Base-by-base conservation (phyloP, 2,113 vertebrate genomes). In the Zosterops pallidus region DNA sequence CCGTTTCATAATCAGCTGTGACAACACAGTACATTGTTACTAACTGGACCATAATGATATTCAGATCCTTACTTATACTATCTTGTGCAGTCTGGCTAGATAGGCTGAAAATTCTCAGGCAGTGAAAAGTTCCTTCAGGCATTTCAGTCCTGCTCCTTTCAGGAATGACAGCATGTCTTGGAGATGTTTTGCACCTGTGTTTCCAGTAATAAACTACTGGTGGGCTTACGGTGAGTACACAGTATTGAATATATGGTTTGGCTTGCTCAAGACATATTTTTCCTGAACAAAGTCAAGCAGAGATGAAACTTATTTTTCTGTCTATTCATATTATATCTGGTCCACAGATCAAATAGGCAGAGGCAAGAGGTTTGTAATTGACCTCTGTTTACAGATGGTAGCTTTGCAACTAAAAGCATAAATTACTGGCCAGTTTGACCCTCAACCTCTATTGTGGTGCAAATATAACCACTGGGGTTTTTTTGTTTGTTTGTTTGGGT, bases 171-270 rank as follows among this genome's bases (percentile, higher is more conserved):
- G 11, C 6, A 2, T 31, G 8, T 47, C 21, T 11, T 35, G 29
- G 33, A 33, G 3, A 35, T 82, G n/a, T 49, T 82, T 57, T 28
- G 44, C 8, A 14, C 3, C 11, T 42, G 6, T 14, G 31, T 70
- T 82, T 78, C 50, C 23, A 44, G 22, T 42, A 60, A 37, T 28
- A 42, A 83, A 46, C 3, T 6, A 18, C 33, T 31, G 42, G 24
- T 19, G 37, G 3, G 5, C 46, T 76, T 46, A 62, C 3, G 12
- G 26, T 0, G 0, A 28, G 3, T 55, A 41, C 2, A 3, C 4
- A 6, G 4, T 56, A 8, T 35, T 91, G 29, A 13, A 56, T 69
- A 10, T 39, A 20, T 42, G 37, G 20, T 49, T 60, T 63, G 20
- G 24, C 28, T 80, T 53, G 46, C 14, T 75, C 12, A 28, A 53